Percentiles rank a stretch among this genome's conserved stretches.
Evolutionary conservation across 2,888 invertebrate species (phyloP).

Genomic region (Agapostemon virescens): DNA sequence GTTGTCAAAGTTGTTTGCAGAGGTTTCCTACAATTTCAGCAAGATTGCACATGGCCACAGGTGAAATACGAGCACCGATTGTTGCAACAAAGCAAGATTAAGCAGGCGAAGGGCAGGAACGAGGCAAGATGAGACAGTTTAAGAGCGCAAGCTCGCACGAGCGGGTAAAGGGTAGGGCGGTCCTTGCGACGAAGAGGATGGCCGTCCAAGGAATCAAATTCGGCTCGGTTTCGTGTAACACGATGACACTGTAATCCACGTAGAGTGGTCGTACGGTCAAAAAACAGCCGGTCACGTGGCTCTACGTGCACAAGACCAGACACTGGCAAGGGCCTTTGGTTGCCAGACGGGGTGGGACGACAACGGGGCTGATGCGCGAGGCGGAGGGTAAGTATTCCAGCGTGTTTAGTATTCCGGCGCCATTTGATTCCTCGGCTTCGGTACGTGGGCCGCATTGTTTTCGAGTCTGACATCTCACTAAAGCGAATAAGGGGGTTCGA

Average conservation of each 20-base stretch:
- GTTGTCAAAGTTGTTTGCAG: not conserved
- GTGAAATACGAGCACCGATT: not conserved
- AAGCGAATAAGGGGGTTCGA: slow-evolving; percentile 56
- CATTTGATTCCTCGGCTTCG: slow-evolving; percentile 70
- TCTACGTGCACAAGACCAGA: slow-evolving; percentile 56
- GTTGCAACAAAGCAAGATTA: not conserved
- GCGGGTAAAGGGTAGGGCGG: not conserved
- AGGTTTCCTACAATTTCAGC: too few relatives aligned
- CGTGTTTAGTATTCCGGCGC: slow-evolving; percentile 67
- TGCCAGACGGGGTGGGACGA: not conserved
- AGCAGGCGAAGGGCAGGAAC: not conserved
- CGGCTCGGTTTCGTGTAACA: slow-evolving; percentile 17
- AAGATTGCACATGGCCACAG: not conserved
- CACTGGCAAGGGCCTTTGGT: slow-evolving; percentile 15
- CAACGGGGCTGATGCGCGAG: not conserved
- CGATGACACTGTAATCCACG: slow-evolving; percentile 28
- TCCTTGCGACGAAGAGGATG: not conserved
- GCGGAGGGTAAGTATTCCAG: slow-evolving; percentile 59
- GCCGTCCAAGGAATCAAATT: slow-evolving; percentile 10
- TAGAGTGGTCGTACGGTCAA: slow-evolving; percentile 43
- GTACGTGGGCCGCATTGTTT: slow-evolving; percentile 73
- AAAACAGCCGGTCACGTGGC: slow-evolving; percentile 59
- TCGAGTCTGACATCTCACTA: slow-evolving; percentile 69
- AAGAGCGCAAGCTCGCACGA: not conserved
- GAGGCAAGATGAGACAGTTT: not conserved